Conservation (phyloP, 2,113 vertebrate species). For the Gorilla gorilla region DNA sequence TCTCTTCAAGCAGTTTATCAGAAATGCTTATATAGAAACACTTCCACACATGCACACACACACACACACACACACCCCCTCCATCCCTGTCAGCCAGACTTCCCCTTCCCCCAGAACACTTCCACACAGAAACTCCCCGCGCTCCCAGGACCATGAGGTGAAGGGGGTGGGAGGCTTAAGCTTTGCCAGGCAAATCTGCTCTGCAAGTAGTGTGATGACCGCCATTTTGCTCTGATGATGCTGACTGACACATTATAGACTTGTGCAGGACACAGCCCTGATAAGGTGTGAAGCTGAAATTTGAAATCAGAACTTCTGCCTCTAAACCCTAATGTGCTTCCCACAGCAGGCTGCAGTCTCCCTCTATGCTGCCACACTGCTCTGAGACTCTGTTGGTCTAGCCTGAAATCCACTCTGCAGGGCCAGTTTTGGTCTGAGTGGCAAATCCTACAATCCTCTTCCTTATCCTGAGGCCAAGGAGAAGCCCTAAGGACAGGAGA, state of each 20-base stretch:
- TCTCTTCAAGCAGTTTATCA: background rate
- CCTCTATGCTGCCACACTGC: background rate
- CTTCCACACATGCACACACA: too few species aligned
- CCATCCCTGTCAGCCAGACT: background rate
- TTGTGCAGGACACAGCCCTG: background rate
- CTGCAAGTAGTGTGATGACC: background rate
- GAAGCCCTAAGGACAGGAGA: background rate
- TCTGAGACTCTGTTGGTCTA: background rate
- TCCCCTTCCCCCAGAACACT: background rate
- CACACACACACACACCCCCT: rapidly evolving
- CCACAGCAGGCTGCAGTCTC: background rate
- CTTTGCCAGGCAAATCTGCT: background rate
- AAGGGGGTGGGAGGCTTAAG: background rate
- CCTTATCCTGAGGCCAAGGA: background rate
- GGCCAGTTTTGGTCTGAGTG: background rate
- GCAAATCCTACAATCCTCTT: background rate
- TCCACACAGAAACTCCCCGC: background rate
- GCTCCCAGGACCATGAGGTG: background rate
- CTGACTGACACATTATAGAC: background rate
- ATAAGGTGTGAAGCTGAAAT: background rate
- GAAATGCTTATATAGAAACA: background rate
- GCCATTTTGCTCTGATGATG: background rate
- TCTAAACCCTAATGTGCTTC: background rate
- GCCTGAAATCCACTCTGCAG: background rate
- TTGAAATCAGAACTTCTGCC: background rate